Percentiles rank a stretch among this genome's conserved stretches.
These are phyloP conservation scores for Sesia bembeciformis DNA, from an alignment of 2,888 invertebrate genomes.

Conservation along the genomic window DNA sequence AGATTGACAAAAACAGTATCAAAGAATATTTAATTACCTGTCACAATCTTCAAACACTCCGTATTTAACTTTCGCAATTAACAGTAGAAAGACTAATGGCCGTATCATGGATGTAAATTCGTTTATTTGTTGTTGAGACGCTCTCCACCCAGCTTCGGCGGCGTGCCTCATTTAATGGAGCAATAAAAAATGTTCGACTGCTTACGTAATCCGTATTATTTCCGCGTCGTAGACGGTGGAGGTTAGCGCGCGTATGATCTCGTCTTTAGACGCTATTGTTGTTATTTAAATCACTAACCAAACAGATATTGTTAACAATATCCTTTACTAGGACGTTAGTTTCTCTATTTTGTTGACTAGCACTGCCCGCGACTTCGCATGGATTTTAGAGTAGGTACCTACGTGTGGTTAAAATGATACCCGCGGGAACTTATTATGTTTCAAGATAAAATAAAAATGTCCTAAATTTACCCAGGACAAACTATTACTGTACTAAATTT, in stretches of 20 bases:
- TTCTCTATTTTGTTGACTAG: too few species aligned
- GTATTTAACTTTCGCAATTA: constrained; percentile 42
- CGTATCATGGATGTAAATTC: constrained; percentile 45
- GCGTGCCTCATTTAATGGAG: constrained; percentile 71
- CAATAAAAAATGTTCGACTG: constrained; percentile 72
- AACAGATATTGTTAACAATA: too few species aligned
- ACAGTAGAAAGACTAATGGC: constrained; percentile 43
- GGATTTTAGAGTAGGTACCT: too few species aligned
- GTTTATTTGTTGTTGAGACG: constrained; percentile 51
- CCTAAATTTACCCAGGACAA: too few species aligned
- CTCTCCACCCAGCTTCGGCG: constrained; percentile 58
- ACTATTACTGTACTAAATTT: too few species aligned
- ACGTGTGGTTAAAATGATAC: too few species aligned
- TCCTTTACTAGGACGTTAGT: too few species aligned
- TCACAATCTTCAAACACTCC: constrained; percentile 20
- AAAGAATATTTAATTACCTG: neutral
- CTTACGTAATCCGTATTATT: constrained; percentile 72
- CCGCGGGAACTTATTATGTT: too few species aligned
- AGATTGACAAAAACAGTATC: neutral
- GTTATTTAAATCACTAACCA: too few species aligned
- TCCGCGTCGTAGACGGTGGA: constrained; percentile 59
- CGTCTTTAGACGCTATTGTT: too few species aligned
- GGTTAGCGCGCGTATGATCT: constrained; percentile 46
- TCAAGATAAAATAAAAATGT: too few species aligned
- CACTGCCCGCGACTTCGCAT: too few species aligned